Evolutionary conservation across 2,797 vertebrate species (phyloP).

Genomic region (Nannoperca obscura): DNA sequence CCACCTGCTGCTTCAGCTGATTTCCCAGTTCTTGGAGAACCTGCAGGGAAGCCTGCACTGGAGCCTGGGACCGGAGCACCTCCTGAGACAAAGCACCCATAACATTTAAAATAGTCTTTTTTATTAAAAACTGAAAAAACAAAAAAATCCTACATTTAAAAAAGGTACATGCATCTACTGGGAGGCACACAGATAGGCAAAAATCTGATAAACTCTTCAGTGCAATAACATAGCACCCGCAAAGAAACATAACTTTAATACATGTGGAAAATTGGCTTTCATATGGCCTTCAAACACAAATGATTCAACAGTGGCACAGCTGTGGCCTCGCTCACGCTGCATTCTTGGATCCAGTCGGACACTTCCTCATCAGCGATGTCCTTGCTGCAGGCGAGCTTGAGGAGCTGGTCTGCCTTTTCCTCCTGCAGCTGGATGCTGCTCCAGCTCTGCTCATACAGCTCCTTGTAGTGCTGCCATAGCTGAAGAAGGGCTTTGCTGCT

Average conservation of each 20-base stretch:
- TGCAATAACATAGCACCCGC: background rate
- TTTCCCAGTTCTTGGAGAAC: constrained; percentile 92
- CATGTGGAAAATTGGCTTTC: background rate
- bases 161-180: background rate
- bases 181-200: no score
- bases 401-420: constrained; percentile 84
- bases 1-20: constrained; percentile 94
- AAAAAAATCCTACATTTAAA: background rate
- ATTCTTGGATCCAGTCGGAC: constrained; percentile 90
- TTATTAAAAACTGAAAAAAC: background rate
- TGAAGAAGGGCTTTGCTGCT: constrained; percentile 92
- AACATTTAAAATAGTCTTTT: background rate
- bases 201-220: background rate
- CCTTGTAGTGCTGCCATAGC: constrained; percentile 94
- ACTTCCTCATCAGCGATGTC: constrained; percentile 92
- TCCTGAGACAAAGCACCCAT: constrained; percentile 81
- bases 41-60: constrained; percentile 87
- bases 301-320: background rate
- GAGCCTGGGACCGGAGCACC: constrained; percentile 84
- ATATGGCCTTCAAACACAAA: background rate
- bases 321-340: constrained; percentile 84
- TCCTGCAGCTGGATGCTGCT: constrained; percentile 85
- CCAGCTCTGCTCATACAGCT: constrained; percentile 87
- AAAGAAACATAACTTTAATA: background rate
- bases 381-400: constrained; percentile 88